phyloP scores from a whole-genome alignment of 2,797 vertebrate genomes.

The Salarias fasciatus region DNA sequence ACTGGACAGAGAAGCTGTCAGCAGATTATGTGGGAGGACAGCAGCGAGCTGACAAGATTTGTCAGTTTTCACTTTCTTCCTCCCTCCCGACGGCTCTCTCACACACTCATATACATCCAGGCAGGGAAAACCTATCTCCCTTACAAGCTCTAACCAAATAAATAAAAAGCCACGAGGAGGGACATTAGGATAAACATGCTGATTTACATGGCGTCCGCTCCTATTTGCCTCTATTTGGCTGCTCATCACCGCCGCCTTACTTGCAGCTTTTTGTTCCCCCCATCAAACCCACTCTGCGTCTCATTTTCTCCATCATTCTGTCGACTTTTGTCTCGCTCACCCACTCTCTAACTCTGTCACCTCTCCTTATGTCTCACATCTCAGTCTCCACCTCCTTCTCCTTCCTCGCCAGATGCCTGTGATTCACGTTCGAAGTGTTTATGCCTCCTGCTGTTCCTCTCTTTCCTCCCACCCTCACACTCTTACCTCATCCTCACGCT shows the following conservation, averaged over 20 bases:
- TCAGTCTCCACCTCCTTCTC: constrained; percentile 27
- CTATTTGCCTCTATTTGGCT: constrained; percentile 25
- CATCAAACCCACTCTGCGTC: constrained; percentile 26
- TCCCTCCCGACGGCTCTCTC: constrained; percentile 18
- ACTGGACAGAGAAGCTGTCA: constrained; percentile 65
- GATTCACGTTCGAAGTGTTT: constrained; percentile 64
- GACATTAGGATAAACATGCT: constrained; percentile 29
- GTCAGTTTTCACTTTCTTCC: constrained; percentile 62
- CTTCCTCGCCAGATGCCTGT: constrained; percentile 63
- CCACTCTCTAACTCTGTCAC: constrained; percentile 63
- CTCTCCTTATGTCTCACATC: constrained; percentile 63
- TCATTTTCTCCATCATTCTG: constrained; percentile 55
- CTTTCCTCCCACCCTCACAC: constrained; percentile 64
- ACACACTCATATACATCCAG: constrained; percentile 2
- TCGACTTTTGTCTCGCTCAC: constrained; percentile 59
- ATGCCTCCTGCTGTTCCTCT: constrained; percentile 64
- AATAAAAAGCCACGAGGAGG: constrained; percentile 25
- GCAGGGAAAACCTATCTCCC: constrained; percentile 34
- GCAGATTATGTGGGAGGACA: constrained; percentile 73
- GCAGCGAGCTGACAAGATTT: constrained; percentile 70
- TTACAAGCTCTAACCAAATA: constrained; percentile 39
- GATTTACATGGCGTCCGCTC: constrained; percentile 36
- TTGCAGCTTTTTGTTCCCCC: constrained; percentile 28
- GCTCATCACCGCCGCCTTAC: constrained; percentile 17
- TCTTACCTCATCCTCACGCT: constrained; percentile 50